These are phyloP conservation scores for Steromphala cineraria DNA, from an alignment of 2,888 invertebrate genomes.

Conservation along the genomic window DNA sequence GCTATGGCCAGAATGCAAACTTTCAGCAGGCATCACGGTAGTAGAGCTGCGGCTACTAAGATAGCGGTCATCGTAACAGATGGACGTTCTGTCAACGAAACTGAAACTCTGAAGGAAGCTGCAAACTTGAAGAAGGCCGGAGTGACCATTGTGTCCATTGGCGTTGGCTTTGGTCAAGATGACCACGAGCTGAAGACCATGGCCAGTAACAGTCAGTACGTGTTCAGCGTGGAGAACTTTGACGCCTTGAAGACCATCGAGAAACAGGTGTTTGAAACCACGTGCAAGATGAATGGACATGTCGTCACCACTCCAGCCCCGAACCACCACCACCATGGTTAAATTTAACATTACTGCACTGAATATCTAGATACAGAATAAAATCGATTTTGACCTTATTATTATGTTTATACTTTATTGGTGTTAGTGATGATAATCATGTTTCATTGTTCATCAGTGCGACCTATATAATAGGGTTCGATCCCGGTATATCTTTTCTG, in stretches of 20 bases:
- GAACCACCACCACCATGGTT: too few relatives aligned
- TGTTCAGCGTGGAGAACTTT: constrained; percentile 47
- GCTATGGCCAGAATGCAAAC: constrained; percentile 38
- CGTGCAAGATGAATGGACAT: neutral
- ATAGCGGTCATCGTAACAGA: constrained; percentile 58
- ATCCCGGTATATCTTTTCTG: too few relatives aligned
- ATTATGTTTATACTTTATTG: too few relatives aligned
- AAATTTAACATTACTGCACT: too few relatives aligned
- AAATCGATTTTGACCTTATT: too few relatives aligned
- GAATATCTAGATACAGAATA: too few relatives aligned
- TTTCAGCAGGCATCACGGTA: constrained; percentile 39
- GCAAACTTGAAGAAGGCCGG: constrained; percentile 28
- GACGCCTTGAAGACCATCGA: constrained; percentile 8
- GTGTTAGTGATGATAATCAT: too few relatives aligned
- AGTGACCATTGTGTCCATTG: neutral
- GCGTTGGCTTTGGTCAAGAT: constrained; percentile 28
- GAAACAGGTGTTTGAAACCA: neutral
- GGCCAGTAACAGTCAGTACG: constrained; percentile 44
- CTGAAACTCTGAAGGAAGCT: constrained; percentile 38
- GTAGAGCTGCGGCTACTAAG: constrained; percentile 39
- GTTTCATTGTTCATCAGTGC: too few relatives aligned
- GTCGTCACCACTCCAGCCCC: too few relatives aligned
- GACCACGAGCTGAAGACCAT: constrained; percentile 44
- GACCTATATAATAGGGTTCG: too few relatives aligned
- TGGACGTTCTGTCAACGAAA: constrained; percentile 43